Base-by-base conservation (phyloP, 2,888 invertebrate species). In the Lamellibrachia columna region DNA sequence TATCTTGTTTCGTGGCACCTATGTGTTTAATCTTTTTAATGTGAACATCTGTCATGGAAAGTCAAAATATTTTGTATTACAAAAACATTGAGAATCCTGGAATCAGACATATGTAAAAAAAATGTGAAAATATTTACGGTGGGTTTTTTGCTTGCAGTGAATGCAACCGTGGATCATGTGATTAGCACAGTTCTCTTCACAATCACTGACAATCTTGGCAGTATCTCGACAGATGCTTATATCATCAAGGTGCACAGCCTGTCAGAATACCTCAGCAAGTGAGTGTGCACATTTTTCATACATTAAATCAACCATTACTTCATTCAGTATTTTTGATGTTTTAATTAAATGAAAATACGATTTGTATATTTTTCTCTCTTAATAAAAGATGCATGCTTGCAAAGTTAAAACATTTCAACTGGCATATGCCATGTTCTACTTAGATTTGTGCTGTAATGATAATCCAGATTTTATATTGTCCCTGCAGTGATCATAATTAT, bases 181-280 rank as follows among this genome's bases (percentile, higher is more conserved):
- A 96, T 97, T 92, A 95, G 96, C 93, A 96, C 97, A 93, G 96
- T 96, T n/a, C 94, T 97, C 92, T 96, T 96, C 94, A 95, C 95
- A 22, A 92, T 95, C 90, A 94, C 95, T 97, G 95, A 95, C 92
- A 95, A 95, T 92, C 93, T 94, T 91, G 91, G 93, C 90, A 93
- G 94, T 28, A 93, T 94, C 9, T 95, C 95, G 52, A 94, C 95
- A 53, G 96, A 96, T 92, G 97, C 97, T 95, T 98, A 97, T 96
- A 97, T 98, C 95, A 96, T 98, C 90, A 97, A 98, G 97, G 98
- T 98, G 92, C 98, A 98, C 97, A 99, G 99, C 40, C 97, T 98
- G 93, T 98, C 98, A 92, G 99, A 99, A 97, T 99, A 99, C 97
- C 97, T 99, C 75, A 98, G 98, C 0, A 98, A 98, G 22, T 96